Base-by-base conservation (phyloP, 1,140 invertebrate species). In the Brachionus sp. region DNA sequence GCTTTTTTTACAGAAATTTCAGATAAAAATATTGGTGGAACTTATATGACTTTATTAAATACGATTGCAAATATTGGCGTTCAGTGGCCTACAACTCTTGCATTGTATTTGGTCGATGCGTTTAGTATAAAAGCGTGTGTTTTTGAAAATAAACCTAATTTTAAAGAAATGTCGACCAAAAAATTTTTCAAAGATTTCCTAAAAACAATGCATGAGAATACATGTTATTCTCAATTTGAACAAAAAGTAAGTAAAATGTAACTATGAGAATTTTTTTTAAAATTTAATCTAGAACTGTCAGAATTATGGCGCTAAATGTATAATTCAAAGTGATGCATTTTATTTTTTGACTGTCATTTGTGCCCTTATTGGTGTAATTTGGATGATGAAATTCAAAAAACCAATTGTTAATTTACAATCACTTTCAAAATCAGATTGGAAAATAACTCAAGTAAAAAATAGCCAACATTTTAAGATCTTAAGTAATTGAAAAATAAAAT, bases 21-120 rank as follows among this genome's bases (percentile, higher is more conserved):
- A 85, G 96, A 98, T 89, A 70, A 70, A 62, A 95, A 0, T 89
- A 92, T 4, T 95, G 98, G 7, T 97, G 98, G 97, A 25, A 99
- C 97, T 0, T 99, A 99, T 88, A 99, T 99, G 98, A 99, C 98
- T 1, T 90, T 99, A 62, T 91, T 99, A 1, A 99, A 99, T 87
- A 99, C 98, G 0, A 89, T 99, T 7, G 92, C 92, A 33, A 99
- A 99, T 91, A 90, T 99, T 44, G 98, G 89, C 88, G n/a, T 75
- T 29, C 70, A 75, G 12, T 75, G 70, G 70, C 70, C 70, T 2
- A 46, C 23, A 7, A 44, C 53, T 37, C 23, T 82, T 13, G 33
- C 33, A n/a, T 23, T 66, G 3, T 37, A 82, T 33, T 39, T 68
- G 7, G 29, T 39, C 13, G 62, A 82, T 16, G 50, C 23, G 13